Evolutionary conservation across 1,140 invertebrate genomes (phyloP).

Genomic region (Hypsibius dujardini): DNA sequence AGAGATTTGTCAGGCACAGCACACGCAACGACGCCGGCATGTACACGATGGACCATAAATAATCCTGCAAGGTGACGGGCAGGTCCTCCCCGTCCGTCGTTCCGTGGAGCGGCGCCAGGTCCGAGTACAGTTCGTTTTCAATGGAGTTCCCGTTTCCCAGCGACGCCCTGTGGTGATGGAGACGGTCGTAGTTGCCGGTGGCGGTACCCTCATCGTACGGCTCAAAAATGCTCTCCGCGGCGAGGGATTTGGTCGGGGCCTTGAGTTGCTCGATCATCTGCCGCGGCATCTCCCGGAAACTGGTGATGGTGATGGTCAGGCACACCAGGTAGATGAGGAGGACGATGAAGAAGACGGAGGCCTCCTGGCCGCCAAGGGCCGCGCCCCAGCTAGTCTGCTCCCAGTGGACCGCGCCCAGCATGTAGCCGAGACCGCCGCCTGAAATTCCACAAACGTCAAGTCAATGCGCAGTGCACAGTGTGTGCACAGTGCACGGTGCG

Average conservation of each 20-base stretch:
- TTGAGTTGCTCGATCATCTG: constrained; percentile 25
- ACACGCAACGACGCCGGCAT: constrained; percentile 71
- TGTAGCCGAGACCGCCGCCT: constrained; percentile 82
- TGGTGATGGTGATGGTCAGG: constrained; percentile 57
- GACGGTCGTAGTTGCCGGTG: too few species aligned
- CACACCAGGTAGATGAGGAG: constrained; percentile 66
- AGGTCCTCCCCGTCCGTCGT: constrained; percentile 14
- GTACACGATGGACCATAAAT: constrained; percentile 65
- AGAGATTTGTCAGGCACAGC: constrained; percentile 78
- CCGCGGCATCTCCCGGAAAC: constrained; percentile 69
- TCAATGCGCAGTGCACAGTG: too few species aligned
- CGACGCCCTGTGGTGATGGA: not conserved
- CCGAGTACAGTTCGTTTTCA: not conserved
- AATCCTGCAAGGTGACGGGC: constrained; percentile 40
- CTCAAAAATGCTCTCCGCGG: too few species aligned
- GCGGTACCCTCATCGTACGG: not conserved
- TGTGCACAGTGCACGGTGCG: too few species aligned
- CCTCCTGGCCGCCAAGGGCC: constrained; percentile 59
- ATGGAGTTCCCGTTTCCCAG: constrained; percentile 1
- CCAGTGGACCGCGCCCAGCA: constrained; percentile 76
- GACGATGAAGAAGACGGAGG: constrained; percentile 71
- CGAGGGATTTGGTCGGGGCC: too few species aligned
- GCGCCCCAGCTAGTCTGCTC: constrained; percentile 34
- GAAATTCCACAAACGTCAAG: too few species aligned
- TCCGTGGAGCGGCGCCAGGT: constrained; percentile 2